Conservation (phyloP, 2,113 vertebrate genomes). For the Vimba vimba region DNA sequence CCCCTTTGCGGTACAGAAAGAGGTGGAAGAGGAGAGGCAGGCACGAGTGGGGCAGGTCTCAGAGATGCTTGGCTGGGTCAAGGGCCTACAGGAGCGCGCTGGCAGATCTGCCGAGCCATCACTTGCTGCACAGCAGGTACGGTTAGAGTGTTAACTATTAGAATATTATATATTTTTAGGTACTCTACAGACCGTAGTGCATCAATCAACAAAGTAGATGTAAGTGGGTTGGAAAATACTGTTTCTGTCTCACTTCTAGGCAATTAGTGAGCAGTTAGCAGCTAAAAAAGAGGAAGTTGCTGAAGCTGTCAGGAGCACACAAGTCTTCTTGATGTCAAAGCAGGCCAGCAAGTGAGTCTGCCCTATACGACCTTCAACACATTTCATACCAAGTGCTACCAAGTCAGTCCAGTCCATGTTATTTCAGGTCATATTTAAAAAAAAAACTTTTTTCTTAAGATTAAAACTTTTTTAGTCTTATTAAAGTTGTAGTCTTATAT, state of each 20-base stretch:
- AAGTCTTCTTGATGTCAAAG: slow-evolving; percentile 92
- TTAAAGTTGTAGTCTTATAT: too few species aligned
- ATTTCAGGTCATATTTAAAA: neutral
- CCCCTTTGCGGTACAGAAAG: slow-evolving; percentile 82
- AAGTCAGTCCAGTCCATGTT: neutral
- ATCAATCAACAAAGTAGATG: neutral
- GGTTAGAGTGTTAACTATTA: neutral
- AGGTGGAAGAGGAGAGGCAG: slow-evolving; percentile 95
- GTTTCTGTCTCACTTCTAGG: slow-evolving; percentile 68
- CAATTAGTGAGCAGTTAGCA: slow-evolving; percentile 85
- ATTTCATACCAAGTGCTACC: neutral
- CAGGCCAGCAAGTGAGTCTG: slow-evolving; percentile 91
- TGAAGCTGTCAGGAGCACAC: slow-evolving; percentile 89
- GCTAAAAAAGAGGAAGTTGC: slow-evolving; percentile 88
- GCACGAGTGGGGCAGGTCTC: slow-evolving; percentile 90
- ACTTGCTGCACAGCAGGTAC: slow-evolving; percentile 90
- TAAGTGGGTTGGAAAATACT: neutral
- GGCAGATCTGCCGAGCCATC: slow-evolving; percentile 82
- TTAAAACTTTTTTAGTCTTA: too few species aligned
- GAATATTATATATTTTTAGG: neutral
- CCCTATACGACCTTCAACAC: neutral
- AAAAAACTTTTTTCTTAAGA: too few species aligned
- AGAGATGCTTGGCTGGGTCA: slow-evolving; percentile 88
- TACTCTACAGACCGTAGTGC: neutral
- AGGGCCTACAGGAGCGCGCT: slow-evolving; percentile 78